Percentiles rank a stretch among this genome's conserved stretches.
Conservation (phyloP, 2,888 invertebrate genomes). For the Cotesia congregata region DNA sequence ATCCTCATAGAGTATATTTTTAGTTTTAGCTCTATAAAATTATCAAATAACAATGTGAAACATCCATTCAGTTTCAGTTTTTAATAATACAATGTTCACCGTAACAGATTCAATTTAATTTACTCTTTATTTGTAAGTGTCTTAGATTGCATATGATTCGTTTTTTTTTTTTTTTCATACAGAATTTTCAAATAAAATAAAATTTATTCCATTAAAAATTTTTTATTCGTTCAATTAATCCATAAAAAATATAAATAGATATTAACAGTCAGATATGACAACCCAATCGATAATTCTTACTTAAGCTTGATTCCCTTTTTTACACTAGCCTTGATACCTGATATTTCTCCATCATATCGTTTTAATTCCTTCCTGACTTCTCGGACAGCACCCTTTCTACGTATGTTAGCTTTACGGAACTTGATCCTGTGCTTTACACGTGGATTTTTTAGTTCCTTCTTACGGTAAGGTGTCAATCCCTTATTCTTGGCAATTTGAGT, state of each 20-base stretch:
- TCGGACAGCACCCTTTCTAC: constrained; percentile 93
- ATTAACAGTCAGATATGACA: background rate
- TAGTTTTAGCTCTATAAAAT: background rate
- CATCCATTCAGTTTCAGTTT: background rate
- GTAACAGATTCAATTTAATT: constrained; percentile 48
- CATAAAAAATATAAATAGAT: background rate
- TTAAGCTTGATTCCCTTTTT: constrained; percentile 92
- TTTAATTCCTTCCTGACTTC: constrained; percentile 84
- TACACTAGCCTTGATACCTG: constrained; percentile 92
- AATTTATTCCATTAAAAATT: constrained; percentile 51
- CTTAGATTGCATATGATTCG: constrained; percentile 53
- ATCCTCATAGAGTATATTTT: constrained; percentile 54
- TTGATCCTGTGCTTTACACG: constrained; percentile 95
- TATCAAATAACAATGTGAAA: background rate
- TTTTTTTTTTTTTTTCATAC: constrained; percentile 55
- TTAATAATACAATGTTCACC: constrained; percentile 30
- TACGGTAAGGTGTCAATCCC: constrained; percentile 90
- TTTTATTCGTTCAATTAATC: background rate
- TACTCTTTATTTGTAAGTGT: constrained; percentile 53
- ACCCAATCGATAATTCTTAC: constrained; percentile 62
- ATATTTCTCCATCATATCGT: constrained; percentile 92
- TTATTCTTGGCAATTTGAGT: constrained; percentile 97
- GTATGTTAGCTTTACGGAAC: constrained; percentile 91
- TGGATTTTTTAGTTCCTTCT: constrained; percentile 94
- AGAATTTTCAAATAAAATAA: constrained; percentile 57